Conservation (phyloP, 2,888 invertebrate genomes). For the Eurois occulta region DNA sequence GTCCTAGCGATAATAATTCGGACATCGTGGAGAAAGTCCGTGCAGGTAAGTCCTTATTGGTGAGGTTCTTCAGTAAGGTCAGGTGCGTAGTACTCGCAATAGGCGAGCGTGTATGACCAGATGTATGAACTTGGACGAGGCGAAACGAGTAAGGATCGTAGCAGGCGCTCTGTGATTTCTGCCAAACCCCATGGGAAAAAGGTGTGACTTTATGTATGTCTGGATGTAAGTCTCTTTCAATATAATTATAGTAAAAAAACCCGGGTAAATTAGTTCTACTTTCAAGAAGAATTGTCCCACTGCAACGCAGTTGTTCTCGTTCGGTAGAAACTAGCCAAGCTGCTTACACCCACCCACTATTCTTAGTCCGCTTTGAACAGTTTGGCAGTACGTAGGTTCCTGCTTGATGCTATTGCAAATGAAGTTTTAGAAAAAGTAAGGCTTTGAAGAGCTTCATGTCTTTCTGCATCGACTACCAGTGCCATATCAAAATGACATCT, state of each 20-base stretch:
- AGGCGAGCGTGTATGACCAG: background rate
- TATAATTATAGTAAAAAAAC: background rate
- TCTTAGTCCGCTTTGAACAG: background rate
- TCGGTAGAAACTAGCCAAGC: no score
- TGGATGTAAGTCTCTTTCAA: no score
- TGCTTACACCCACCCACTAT: background rate
- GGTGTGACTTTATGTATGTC: no score
- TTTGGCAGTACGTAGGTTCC: background rate
- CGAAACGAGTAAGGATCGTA: no score
- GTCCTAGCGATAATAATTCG: conserved; percentile 32
- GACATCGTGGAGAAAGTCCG: conserved; percentile 37
- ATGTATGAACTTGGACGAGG: background rate
- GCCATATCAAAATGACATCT: background rate
- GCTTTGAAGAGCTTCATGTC: background rate
- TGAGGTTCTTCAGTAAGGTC: background rate
- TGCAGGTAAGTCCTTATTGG: background rate
- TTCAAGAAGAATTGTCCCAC: no score
- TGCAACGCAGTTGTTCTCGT: no score
- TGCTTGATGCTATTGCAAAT: background rate
- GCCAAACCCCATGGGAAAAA: no score
- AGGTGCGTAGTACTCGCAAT: background rate
- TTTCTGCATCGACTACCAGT: background rate
- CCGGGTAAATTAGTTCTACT: background rate
- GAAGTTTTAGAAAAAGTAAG: background rate
- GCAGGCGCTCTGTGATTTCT: no score